Evolutionary conservation across 2,113 vertebrate species (phyloP).

Genomic region (Empidonax traillii): DNA sequence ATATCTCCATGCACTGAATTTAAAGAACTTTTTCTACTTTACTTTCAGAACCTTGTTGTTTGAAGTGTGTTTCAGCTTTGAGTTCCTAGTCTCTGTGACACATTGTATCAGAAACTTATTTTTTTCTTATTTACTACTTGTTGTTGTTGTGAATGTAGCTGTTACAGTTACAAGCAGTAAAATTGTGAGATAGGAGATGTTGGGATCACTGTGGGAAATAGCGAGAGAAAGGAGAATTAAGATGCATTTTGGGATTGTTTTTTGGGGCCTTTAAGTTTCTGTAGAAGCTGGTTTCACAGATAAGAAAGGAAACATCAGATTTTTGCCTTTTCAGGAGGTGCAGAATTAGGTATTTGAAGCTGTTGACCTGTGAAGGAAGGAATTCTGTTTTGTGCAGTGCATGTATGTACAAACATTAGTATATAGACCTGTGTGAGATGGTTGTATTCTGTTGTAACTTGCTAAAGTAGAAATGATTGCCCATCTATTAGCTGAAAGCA

Average conservation of each 20-base stretch:
- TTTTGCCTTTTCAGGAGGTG: background rate
- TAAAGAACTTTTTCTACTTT: background rate
- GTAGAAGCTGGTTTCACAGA: background rate
- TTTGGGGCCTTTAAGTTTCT: background rate
- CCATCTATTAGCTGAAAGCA: slow-evolving; percentile 10
- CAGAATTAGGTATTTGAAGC: background rate
- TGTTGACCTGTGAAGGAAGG: background rate
- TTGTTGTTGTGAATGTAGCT: background rate
- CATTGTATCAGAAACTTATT: background rate
- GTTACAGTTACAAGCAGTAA: background rate
- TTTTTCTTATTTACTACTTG: background rate
- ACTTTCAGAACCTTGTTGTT: background rate
- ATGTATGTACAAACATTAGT: background rate
- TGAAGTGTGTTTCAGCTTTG: background rate
- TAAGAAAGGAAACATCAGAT: background rate
- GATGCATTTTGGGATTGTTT: background rate
- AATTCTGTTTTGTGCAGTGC: background rate
- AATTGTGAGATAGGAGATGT: background rate
- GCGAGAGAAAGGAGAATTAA: background rate
- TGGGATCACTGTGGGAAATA: background rate
- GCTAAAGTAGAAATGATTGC: background rate
- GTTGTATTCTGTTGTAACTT: background rate
- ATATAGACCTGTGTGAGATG: background rate
- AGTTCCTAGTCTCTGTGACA: background rate
- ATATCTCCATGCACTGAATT: background rate